These are phyloP conservation scores for Drosophila teissieri DNA, from an alignment of 1,140 invertebrate species.

Conservation along the genomic window DNA sequence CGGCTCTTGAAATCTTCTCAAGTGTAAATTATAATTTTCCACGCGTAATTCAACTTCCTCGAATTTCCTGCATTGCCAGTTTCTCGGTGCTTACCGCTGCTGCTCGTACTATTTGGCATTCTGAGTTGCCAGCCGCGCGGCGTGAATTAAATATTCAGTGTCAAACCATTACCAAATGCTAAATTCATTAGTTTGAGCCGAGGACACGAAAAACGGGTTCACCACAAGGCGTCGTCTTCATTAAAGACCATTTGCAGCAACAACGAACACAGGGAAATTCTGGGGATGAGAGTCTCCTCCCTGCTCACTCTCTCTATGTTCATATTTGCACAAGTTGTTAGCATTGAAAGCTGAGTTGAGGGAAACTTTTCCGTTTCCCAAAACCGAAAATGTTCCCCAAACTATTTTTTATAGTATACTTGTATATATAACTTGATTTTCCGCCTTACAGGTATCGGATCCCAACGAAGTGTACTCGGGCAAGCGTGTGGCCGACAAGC, in stretches of 20 bases:
- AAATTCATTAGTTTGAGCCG: constrained; percentile 83
- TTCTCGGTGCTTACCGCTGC: constrained; percentile 57
- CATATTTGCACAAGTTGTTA: constrained; percentile 74
- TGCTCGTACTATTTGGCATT: constrained; percentile 30
- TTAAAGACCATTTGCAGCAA: constrained; percentile 61
- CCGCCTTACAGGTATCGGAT: constrained; percentile 90
- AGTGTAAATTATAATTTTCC: constrained; percentile 84
- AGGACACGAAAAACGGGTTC: constrained; percentile 82
- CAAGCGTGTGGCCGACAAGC: constrained; percentile 93
- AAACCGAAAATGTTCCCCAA: constrained; percentile 9
- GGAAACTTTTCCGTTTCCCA: constrained; percentile 2
- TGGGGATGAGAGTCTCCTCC: constrained; percentile 25
- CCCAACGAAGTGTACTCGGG: constrained; percentile 97
- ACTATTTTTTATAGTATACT: background rate
- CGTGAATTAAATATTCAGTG: constrained; percentile 84
- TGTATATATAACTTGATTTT: background rate
- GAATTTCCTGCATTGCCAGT: constrained; percentile 82
- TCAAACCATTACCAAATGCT: constrained; percentile 84
- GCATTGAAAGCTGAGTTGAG: constrained; percentile 28
- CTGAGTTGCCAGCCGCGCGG: constrained; percentile 51
- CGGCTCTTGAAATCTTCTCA: constrained; percentile 81
- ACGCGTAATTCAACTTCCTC: constrained; percentile 84
- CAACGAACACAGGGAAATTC: constrained; percentile 6
- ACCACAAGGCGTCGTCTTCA: constrained; percentile 71
- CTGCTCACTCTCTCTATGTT: constrained; percentile 10